Evolutionary conservation across 1,140 invertebrate genomes (phyloP).

Genomic region (Elymnias hypermnestra): DNA sequence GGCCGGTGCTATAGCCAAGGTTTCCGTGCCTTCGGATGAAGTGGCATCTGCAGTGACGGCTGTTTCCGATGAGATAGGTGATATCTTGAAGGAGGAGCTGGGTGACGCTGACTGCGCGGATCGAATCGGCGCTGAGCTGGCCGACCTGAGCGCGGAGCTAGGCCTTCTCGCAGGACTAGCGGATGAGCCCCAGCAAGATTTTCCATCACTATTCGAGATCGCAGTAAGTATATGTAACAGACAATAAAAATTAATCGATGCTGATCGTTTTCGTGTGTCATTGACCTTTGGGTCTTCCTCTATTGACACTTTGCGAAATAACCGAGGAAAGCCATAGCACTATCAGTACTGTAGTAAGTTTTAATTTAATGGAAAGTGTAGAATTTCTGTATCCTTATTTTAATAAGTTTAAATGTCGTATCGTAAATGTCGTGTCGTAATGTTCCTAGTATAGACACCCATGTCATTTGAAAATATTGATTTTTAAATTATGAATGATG

Average conservation of each 20-base stretch:
- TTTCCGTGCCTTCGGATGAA: conserved; percentile 54
- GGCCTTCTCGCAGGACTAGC: conserved; percentile 54
- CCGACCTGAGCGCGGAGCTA: conserved; percentile 55
- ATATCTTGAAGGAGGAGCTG: conserved; percentile 61
- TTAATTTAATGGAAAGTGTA: too few species aligned
- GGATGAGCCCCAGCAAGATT: conserved; percentile 55
- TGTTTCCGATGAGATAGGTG: conserved; percentile 63
- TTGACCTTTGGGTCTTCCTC: conserved; percentile 29
- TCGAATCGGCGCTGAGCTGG: conserved; percentile 59
- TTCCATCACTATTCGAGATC: conserved; percentile 61
- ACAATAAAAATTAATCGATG: too few species aligned
- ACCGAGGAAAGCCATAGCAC: conserved; percentile 13
- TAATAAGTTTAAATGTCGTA: too few species aligned
- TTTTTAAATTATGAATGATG: too few species aligned
- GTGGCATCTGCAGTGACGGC: conserved; percentile 58
- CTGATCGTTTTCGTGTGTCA: conserved; percentile 23
- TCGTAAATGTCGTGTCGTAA: too few species aligned
- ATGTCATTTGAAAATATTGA: too few species aligned
- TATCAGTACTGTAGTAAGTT: too few species aligned
- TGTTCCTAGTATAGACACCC: too few species aligned
- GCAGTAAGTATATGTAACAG: conserved; percentile 45
- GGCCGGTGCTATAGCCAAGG: conserved; percentile 46
- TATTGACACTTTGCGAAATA: conserved; percentile 18
- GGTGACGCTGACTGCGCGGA: conserved; percentile 58
- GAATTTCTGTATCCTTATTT: too few species aligned